Evolutionary conservation across 2,888 invertebrate genomes (phyloP).

Genomic region (Chymomyza amoena): DNA sequence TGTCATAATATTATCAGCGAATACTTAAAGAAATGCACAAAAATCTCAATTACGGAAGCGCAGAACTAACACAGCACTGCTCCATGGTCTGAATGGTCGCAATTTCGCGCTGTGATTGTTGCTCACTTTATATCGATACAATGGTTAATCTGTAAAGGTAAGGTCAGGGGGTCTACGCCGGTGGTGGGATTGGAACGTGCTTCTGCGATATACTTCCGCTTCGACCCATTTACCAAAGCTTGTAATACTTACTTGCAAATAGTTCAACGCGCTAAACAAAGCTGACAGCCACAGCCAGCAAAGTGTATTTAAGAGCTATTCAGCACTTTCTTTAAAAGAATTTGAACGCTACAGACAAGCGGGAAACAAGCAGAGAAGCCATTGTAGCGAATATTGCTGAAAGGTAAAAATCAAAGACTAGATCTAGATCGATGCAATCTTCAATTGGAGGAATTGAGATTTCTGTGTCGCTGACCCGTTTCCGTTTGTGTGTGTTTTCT

Average conservation of each 20-base stretch:
- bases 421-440: not conserved
- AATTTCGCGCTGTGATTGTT: not conserved
- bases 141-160: not conserved
- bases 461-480: conserved; percentile 34
- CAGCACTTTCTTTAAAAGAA: conserved; percentile 63
- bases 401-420: conserved; percentile 44
- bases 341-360: conserved; percentile 60
- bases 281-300: conserved; percentile 40
- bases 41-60: conserved; percentile 60
- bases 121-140: not conserved
- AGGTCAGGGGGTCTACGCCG: not conserved
- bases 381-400: conserved; percentile 47
- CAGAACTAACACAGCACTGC: not conserved
- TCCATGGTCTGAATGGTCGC: conserved; percentile 9
- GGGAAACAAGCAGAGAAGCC: conserved; percentile 23
- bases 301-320: conserved; percentile 71
- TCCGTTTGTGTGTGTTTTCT: conserved; percentile 3
- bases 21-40: conserved; percentile 49
- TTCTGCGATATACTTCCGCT: conserved; percentile 60
- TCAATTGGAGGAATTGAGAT: conserved; percentile 7
- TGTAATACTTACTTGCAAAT: conserved; percentile 29
- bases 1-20: conserved; percentile 17
- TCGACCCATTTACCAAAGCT: conserved; percentile 48
- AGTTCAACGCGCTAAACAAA: conserved; percentile 17
- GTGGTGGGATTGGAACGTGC: conserved; percentile 58